Conservation (phyloP, 53 echinoderm and acorn worm genomes). For the Pentamera pediparva region DNA sequence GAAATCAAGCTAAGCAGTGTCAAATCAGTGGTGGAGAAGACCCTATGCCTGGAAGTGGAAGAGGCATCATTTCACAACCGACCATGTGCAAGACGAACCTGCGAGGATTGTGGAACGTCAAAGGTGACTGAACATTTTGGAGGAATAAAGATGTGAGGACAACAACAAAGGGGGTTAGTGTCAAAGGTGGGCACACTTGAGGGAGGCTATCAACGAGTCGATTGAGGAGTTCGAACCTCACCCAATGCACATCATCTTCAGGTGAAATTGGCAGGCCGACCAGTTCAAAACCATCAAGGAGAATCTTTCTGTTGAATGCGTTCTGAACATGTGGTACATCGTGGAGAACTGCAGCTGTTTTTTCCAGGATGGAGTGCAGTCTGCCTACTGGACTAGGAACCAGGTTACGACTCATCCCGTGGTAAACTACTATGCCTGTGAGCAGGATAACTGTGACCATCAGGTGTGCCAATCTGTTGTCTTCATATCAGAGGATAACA, state of each 20-base stretch:
- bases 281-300: constrained; percentile 31
- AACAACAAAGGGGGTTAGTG: neutral
- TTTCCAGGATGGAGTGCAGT: constrained; percentile 40
- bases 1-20: too few relatives aligned
- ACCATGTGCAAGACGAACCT: too few relatives aligned
- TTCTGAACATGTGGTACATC: constrained; percentile 45
- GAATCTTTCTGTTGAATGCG: constrained; percentile 33
- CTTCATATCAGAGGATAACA: constrained; percentile 50
- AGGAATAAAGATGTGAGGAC: too few relatives aligned
- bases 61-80: too few relatives aligned
- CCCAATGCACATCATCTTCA: neutral
- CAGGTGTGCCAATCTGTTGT: constrained; percentile 36
- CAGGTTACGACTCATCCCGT: constrained; percentile 55
- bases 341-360: constrained; percentile 45
- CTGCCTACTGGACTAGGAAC: constrained; percentile 44
- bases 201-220: neutral
- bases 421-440: constrained; percentile 46
- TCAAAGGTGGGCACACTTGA: neutral
- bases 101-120: too few relatives aligned
- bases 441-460: constrained; percentile 18
- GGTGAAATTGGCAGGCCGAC: constrained; percentile 41
- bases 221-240: neutral
- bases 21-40: too few relatives aligned
- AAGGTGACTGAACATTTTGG: too few relatives aligned
- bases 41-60: too few relatives aligned